These are phyloP conservation scores for Montipora foliosa DNA, from an alignment of 64 coral and sea anemone species.

Conservation along the genomic window DNA sequence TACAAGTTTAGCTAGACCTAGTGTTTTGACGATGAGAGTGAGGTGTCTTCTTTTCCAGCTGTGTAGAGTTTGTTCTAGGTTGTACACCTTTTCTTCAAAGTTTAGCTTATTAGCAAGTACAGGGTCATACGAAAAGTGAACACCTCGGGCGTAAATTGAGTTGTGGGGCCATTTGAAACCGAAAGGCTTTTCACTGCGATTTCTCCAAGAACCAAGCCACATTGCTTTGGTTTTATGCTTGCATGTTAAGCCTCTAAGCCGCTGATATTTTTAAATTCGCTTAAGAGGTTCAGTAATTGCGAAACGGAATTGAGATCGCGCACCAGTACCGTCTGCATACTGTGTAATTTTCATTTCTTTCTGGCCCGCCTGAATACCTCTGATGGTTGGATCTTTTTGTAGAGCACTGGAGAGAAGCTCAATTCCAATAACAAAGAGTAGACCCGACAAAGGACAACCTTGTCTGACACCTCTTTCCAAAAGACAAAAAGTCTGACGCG, in stretches of 20 bases:
- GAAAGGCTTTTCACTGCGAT: not conserved
- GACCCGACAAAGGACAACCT: not conserved
- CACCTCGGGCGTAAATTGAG: not conserved
- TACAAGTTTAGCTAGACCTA: constrained; percentile 11
- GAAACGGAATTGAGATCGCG: too few species aligned
- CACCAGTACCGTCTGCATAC: too few species aligned
- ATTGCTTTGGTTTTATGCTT: not conserved
- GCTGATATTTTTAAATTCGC: too few species aligned
- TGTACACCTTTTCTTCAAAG: constrained; percentile 8
- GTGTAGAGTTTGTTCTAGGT: not conserved
- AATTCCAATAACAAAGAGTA: too few species aligned
- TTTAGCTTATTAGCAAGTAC: not conserved
- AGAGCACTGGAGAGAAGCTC: too few species aligned
- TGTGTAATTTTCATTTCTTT: not conserved
- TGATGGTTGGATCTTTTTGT: not conserved
- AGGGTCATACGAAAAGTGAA: not conserved
- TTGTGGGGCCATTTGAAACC: not conserved
- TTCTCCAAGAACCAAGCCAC: not conserved
- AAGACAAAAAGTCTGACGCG: too few species aligned
- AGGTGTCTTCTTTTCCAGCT: too few species aligned
- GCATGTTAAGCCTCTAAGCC: too few species aligned
- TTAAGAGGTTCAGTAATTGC: too few species aligned
- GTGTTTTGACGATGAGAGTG: not conserved
- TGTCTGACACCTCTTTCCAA: not conserved
- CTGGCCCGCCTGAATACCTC: not conserved